These are phyloP conservation scores for Anabas testudineus DNA, from an alignment of 2,797 vertebrate genomes.

Conservation along the genomic window DNA sequence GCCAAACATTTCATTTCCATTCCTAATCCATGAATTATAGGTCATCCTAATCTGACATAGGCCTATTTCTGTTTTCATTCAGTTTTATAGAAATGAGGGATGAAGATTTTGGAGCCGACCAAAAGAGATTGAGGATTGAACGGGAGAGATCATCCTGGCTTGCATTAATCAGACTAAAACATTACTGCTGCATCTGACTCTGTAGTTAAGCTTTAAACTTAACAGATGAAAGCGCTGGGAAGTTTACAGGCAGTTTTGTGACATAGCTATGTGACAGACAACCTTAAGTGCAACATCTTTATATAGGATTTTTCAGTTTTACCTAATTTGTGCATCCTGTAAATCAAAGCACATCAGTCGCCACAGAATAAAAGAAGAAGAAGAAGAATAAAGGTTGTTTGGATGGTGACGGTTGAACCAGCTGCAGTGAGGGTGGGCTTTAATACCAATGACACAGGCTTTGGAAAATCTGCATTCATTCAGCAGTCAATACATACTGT, in stretches of 20 bases:
- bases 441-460: not conserved
- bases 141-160: slow-evolving; percentile 43
- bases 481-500: slow-evolving; percentile 26
- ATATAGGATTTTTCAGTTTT: not conserved
- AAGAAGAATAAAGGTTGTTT: slow-evolving; percentile 5
- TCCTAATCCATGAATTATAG: slow-evolving; percentile 65
- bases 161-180: slow-evolving; percentile 52
- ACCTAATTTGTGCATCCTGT: too few relatives aligned
- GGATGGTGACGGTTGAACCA: slow-evolving; percentile 18
- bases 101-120: slow-evolving; percentile 23
- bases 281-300: not conserved
- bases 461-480: slow-evolving; percentile 51
- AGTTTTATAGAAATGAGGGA: slow-evolving; percentile 37
- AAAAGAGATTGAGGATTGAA: slow-evolving; percentile 47
- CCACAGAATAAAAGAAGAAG: too few relatives aligned
- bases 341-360: too few relatives aligned
- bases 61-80: slow-evolving; percentile 52
- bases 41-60: slow-evolving; percentile 67
- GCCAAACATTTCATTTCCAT: slow-evolving; percentile 55
- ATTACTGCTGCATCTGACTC: slow-evolving; percentile 10
- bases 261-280: slow-evolving; percentile 23
- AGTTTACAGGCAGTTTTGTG: slow-evolving; percentile 1
- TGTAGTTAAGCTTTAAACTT: slow-evolving; percentile 36
- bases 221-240: slow-evolving; percentile 21
- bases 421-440: slow-evolving; percentile 22